Evolutionary conservation across 2,888 invertebrate species (phyloP).

Genomic region (Doris montereyensis): DNA sequence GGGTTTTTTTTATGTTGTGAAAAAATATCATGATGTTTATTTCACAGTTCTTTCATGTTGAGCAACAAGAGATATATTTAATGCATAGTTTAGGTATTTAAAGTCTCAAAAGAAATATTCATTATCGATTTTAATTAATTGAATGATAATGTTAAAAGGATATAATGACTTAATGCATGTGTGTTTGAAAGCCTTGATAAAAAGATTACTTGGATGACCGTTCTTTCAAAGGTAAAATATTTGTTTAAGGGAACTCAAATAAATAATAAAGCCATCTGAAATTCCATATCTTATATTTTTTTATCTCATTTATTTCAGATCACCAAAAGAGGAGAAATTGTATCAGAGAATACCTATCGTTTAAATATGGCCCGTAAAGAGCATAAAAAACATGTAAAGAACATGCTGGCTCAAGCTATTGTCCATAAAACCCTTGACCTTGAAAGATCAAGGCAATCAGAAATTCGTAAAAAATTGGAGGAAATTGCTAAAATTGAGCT

Average conservation of each 20-base stretch:
- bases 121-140: no score
- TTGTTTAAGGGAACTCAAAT: not conserved
- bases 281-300: no score
- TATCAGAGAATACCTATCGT: constrained; percentile 69
- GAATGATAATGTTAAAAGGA: no score
- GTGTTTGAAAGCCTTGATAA: no score
- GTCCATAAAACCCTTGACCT: constrained; percentile 72
- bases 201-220: no score
- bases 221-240: not conserved
- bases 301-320: constrained; percentile 56
- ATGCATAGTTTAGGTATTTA: no score
- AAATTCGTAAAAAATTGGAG: constrained; percentile 69
- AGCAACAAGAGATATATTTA: no score
- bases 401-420: constrained; percentile 72
- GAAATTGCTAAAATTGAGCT: constrained; percentile 72
- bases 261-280: not conserved
- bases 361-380: constrained; percentile 69
- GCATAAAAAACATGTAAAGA: constrained; percentile 71
- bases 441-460: constrained; percentile 66
- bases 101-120: no score
- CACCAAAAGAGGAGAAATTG: constrained; percentile 64
- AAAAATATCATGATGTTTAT: no score
- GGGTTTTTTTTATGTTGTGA: no score
- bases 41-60: no score
- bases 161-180: no score